Evolutionary conservation across 2,797 vertebrate genomes (phyloP), one percentile per base, ranked within the genome.

Genomic region (Denticeps clupeoides): DNA sequence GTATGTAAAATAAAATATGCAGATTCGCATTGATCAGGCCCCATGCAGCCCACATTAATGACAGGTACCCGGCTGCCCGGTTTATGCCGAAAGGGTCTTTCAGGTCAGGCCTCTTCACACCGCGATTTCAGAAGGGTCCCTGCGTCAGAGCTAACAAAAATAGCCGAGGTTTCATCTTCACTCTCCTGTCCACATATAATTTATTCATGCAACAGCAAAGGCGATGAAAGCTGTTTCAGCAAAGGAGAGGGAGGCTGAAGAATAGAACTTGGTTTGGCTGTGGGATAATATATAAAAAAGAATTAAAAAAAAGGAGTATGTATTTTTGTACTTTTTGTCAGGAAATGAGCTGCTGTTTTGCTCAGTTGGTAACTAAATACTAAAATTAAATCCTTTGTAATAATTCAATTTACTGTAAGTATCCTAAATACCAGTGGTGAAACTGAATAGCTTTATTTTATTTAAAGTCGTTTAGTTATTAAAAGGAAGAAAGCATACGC

Each of bases 101-200:
- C 49, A 55, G 58, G 49, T 62, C 26, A 18, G 13, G 38, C 29
- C 29, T 43, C 59, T 59, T 53, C 62, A 52, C 66, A 71, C 68
- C 72, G 64, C 61, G 65, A 64, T 71, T 74, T 78, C 47, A 74
- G 71, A 65, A 70, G 64, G 37, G 28, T n/a, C n/a, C 55, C 32
- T 60, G 60, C 53, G 3, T 67, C 66, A 58, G 25, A 5, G 41
- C 49, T 28, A 3, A 32, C 69, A 11, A 47, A 75, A 78, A 75
- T 72, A 75, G 64, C 44, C 24, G 2, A 27, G 12, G 29, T 50
- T 66, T 62, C 68, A 58, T 70, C 67, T 59, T 38, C 31, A 58
- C 55, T 18, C 41, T 71, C 69, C 55, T 65, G 45, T 53, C 25
- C 51, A 28, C 31, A 50, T 33, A 69, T 80, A 29, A 75, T 69